Evolutionary conservation across 1,140 invertebrate species (phyloP).

Genomic region (Zaprionus kolodkinae): DNA sequence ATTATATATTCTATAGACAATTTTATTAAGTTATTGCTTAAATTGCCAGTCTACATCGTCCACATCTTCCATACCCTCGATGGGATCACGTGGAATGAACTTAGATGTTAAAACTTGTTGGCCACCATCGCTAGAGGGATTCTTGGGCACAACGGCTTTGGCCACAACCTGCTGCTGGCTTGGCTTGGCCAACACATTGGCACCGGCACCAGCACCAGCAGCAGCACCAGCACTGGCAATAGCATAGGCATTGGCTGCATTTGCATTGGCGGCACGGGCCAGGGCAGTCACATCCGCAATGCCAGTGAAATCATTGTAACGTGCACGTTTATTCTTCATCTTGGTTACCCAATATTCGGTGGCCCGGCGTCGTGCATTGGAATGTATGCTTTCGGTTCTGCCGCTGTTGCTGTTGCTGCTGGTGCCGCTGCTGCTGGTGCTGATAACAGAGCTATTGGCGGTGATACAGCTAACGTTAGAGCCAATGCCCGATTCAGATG

Average conservation of each 20-base stretch:
- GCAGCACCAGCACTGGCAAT: neutral
- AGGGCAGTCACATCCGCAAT: neutral
- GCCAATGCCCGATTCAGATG: neutral
- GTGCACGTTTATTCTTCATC: constrained; percentile 59
- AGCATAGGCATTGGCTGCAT: neutral
- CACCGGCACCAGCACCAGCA: neutral
- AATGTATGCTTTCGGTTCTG: neutral
- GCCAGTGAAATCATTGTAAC: constrained; percentile 39
- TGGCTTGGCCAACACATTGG: neutral
- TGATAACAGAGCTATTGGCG: neutral
- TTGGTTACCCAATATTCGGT: constrained; percentile 67
- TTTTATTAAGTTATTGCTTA: neutral
- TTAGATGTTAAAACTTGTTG: neutral
- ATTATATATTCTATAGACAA: neutral
- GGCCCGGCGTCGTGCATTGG: constrained; percentile 68
- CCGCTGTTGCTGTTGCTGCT: constrained; percentile 25
- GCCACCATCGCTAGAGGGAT: neutral
- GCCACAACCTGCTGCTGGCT: neutral
- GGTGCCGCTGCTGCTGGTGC: neutral
- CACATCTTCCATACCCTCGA: neutral
- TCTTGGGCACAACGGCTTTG: neutral
- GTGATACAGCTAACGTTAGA: too few relatives aligned
- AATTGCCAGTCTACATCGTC: constrained; percentile 10
- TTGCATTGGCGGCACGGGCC: neutral
- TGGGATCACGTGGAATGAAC: neutral